Percentiles rank a stretch among this genome's conserved stretches.
These are phyloP conservation scores for Oceanodroma tethys DNA, from an alignment of 2,113 vertebrate species.

Conservation along the genomic window DNA sequence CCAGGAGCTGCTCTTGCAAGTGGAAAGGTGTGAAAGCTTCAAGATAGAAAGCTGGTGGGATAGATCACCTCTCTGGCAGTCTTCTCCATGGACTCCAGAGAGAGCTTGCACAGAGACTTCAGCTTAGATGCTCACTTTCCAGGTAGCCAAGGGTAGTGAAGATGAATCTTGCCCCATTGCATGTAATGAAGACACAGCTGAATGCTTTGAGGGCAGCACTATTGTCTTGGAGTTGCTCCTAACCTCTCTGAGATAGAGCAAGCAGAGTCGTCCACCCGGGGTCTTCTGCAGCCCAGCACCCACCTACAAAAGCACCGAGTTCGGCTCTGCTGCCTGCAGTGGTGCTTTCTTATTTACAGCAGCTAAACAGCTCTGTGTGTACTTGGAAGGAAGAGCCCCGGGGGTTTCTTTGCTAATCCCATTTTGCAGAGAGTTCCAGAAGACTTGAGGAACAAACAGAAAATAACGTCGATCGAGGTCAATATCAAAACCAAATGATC, in stretches of 20 bases:
- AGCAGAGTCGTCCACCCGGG: neutral
- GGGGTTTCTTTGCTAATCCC: slow-evolving; percentile 26
- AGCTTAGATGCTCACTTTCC: neutral
- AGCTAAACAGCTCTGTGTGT: neutral
- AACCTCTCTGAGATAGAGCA: neutral
- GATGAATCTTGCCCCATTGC: neutral
- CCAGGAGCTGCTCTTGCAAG: neutral
- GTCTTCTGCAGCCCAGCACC: neutral
- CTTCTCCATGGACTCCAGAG: neutral
- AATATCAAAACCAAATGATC: slow-evolving; percentile 70
- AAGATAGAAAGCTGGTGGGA: neutral
- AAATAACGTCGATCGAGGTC: slow-evolving; percentile 54
- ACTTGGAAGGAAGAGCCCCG: neutral
- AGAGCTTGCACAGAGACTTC: neutral
- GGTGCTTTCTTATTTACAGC: neutral
- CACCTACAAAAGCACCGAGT: accelerated
- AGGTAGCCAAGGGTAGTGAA: neutral
- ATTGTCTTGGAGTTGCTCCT: neutral
- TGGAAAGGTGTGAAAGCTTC: neutral
- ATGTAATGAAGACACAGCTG: neutral
- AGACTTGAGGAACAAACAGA: slow-evolving; percentile 61
- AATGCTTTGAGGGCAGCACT: neutral
- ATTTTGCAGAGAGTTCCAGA: slow-evolving; percentile 58
- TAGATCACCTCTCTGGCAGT: neutral
- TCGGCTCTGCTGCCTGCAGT: accelerated